These are phyloP conservation scores for Biston stratarius DNA, from an alignment of 2,888 invertebrate genomes.

Conservation along the genomic window DNA sequence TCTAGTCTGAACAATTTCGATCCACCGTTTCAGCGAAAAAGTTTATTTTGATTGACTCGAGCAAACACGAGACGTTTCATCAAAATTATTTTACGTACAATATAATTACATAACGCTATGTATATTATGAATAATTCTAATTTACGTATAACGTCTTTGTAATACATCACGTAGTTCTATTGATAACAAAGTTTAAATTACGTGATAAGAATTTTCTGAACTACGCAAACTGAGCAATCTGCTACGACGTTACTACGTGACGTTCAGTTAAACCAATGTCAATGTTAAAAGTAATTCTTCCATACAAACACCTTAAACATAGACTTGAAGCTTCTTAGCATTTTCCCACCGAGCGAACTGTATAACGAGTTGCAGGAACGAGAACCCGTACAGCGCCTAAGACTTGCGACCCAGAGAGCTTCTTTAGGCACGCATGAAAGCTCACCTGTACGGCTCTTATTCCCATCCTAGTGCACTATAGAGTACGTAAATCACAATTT, in stretches of 20 bases:
- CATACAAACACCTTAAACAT: constrained; percentile 7
- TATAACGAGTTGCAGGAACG: too few relatives aligned
- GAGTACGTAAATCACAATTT: too few relatives aligned
- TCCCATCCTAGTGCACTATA: too few relatives aligned
- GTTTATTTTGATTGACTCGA: constrained; percentile 17
- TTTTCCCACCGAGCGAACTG: too few relatives aligned
- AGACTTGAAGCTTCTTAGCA: not conserved
- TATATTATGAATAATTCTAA: too few relatives aligned
- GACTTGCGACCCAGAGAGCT: too few relatives aligned
- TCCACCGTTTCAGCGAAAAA: constrained; percentile 12
- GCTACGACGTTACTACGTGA: constrained; percentile 59
- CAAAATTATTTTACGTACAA: not conserved
- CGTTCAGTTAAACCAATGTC: constrained; percentile 44
- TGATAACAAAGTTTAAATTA: constrained; percentile 60
- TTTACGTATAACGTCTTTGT: constrained; percentile 48
- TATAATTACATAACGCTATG: too few relatives aligned
- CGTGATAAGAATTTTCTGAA: constrained; percentile 64
- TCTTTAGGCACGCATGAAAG: too few relatives aligned
- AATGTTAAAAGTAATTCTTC: constrained; percentile 22
- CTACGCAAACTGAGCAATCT: constrained; percentile 60
- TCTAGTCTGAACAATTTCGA: constrained; percentile 25
- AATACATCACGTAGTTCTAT: constrained; percentile 63
- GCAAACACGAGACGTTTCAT: not conserved
- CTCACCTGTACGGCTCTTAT: too few relatives aligned
- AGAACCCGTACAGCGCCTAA: too few relatives aligned